These are phyloP conservation scores for Phoronis australis DNA, from an alignment of 2,888 invertebrate genomes.

Conservation along the genomic window DNA sequence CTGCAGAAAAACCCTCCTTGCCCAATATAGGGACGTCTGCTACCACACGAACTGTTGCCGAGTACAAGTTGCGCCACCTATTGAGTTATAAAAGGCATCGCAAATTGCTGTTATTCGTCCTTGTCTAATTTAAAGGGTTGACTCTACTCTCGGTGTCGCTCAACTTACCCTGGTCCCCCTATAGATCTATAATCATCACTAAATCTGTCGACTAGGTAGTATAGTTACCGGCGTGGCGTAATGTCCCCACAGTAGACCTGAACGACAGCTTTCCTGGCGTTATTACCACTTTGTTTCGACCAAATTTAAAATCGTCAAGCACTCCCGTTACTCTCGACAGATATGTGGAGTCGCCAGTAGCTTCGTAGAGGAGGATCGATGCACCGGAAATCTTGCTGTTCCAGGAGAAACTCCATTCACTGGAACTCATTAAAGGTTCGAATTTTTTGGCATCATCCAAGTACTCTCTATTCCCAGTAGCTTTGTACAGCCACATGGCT, in stretches of 20 bases:
- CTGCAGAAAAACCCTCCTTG: no score
- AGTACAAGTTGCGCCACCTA: no score
- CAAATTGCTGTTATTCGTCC: no score
- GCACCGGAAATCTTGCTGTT: slow-evolving; percentile 35
- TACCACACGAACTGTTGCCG: no score
- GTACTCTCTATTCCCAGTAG: slow-evolving; percentile 30
- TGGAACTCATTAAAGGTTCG: slow-evolving; percentile 14
- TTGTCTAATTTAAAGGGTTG: no score
- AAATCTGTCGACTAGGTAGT: no score
- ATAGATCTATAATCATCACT: no score
- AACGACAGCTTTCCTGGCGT: slow-evolving; percentile 36
- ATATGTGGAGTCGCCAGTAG: slow-evolving; percentile 22
- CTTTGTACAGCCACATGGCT: slow-evolving; percentile 35
- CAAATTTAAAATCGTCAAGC: slow-evolving; percentile 24
- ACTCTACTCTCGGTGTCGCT: no score
- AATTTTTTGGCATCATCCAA: slow-evolving; percentile 25
- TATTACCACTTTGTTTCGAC: slow-evolving; percentile 23
- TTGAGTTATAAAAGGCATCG: no score
- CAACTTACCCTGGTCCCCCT: no score
- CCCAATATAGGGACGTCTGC: no score
- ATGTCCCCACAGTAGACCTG: slow-evolving; percentile 31
- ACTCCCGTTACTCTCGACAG: slow-evolving; percentile 20
- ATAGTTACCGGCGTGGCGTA: slow-evolving; percentile 26
- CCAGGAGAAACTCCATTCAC: slow-evolving; percentile 36
- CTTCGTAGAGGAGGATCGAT: slow-evolving; percentile 27